These are phyloP conservation scores for Ypsolopha sequella DNA, from an alignment of 2,888 invertebrate genomes.

Conservation along the genomic window DNA sequence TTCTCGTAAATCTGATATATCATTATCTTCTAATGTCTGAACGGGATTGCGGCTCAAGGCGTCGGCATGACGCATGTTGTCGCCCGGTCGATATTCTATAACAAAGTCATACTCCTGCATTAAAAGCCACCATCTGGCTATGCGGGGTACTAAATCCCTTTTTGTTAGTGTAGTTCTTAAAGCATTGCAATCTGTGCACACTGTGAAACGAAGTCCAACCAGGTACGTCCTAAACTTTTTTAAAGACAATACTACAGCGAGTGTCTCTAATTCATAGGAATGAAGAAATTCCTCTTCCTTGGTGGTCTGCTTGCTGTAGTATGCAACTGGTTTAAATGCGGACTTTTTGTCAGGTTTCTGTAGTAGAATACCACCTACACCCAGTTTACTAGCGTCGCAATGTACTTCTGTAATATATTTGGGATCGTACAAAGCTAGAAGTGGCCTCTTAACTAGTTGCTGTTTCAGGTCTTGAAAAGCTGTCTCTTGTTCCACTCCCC, in stretches of 20 bases:
- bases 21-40: not conserved
- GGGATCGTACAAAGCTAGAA: slow-evolving; percentile 8
- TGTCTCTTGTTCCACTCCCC: slow-evolving; percentile 7
- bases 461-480: slow-evolving; percentile 9
- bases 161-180: slow-evolving; percentile 17
- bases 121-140: slow-evolving; percentile 24
- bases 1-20: not conserved
- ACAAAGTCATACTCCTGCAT: slow-evolving; percentile 23
- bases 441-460: slow-evolving; percentile 5
- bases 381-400: slow-evolving; percentile 19
- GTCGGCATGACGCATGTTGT: slow-evolving; percentile 21
- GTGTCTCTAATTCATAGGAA: slow-evolving; percentile 26
- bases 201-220: slow-evolving; percentile 13
- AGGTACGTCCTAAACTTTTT: slow-evolving; percentile 16
- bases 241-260: slow-evolving; percentile 20
- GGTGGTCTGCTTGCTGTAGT: slow-evolving; percentile 22
- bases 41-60: slow-evolving; percentile 17
- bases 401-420: slow-evolving; percentile 17
- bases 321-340: slow-evolving; percentile 19
- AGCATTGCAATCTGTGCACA: slow-evolving; percentile 20
- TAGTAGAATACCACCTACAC: slow-evolving; percentile 17
- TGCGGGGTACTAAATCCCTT: slow-evolving; percentile 19
- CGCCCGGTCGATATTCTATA: too few relatives aligned
- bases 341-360: slow-evolving; percentile 14
- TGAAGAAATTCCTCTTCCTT: slow-evolving; percentile 23